phyloP scores from a whole-genome alignment of 2,113 vertebrate species.

The Eulacestoma nigropectus region DNA sequence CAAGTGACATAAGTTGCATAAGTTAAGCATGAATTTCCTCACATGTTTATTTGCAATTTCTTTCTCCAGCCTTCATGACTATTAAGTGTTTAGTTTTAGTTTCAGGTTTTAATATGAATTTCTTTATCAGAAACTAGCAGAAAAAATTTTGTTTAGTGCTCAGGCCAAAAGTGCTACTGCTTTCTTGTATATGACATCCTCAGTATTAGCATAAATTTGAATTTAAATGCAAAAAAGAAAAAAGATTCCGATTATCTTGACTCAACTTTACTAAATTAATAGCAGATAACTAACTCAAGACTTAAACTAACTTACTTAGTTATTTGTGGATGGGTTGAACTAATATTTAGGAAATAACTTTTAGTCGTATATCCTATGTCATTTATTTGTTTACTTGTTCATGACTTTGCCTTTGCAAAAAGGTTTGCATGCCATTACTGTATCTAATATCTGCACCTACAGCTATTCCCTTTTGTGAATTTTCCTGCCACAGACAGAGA shows the following conservation, averaged over 20 bases:
- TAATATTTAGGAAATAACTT: not conserved
- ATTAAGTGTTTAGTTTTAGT: not conserved
- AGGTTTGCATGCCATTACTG: not conserved
- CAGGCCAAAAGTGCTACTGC: not conserved
- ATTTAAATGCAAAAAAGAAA: not conserved
- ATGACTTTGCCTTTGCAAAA: not conserved
- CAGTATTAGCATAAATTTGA: not conserved
- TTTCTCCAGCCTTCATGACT: not conserved
- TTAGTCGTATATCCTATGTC: not conserved
- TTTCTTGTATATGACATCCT: not conserved
- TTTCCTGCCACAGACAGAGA: not conserved
- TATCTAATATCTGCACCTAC: not conserved
- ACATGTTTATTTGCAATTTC: not conserved
- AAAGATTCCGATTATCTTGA: not conserved
- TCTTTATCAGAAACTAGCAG: not conserved
- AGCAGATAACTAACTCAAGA: not conserved
- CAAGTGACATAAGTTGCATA: too few species aligned
- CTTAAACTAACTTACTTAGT: not conserved
- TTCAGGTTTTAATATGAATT: not conserved
- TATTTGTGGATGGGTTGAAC: not conserved
- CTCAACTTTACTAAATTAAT: not conserved
- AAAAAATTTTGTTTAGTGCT: accelerated
- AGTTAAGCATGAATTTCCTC: not conserved
- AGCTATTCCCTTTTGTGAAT: not conserved
- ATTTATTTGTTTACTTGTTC: not conserved